Evolutionary conservation across 1,140 invertebrate species (phyloP).

Genomic region (Octopus sinensis): DNA sequence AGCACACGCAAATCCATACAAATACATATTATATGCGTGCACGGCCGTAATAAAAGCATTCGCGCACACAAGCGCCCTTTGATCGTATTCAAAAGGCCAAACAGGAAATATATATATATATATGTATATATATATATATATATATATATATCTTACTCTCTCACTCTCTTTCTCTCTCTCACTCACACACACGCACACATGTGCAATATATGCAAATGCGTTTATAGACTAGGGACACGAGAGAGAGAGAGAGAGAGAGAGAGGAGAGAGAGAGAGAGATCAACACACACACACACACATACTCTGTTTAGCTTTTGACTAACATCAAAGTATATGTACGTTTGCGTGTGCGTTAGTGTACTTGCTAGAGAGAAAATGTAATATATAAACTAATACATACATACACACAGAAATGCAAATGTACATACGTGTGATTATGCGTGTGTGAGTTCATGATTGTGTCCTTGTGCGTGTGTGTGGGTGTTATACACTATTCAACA

Average conservation of each 20-base stretch:
- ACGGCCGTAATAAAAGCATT: too few relatives aligned
- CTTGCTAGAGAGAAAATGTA: too few relatives aligned
- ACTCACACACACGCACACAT: constrained; percentile 20
- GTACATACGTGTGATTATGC: background rate
- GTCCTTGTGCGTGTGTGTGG: background rate
- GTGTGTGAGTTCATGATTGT: background rate
- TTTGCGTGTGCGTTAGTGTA: too few relatives aligned
- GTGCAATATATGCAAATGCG: constrained; percentile 3
- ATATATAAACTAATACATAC: background rate
- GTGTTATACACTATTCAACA: background rate
- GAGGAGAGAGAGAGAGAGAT: constrained; percentile 8
- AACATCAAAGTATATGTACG: too few relatives aligned
- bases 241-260: constrained; percentile 22
- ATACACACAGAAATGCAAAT: background rate
- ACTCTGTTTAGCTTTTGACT: too few relatives aligned
- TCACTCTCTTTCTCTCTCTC: too few relatives aligned
- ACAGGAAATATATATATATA: constrained; percentile 17
- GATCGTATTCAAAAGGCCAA: too few relatives aligned
- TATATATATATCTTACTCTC: too few relatives aligned
- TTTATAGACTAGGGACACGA: background rate
- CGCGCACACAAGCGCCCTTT: too few relatives aligned
- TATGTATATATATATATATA: constrained; percentile 24
- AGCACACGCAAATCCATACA: too few relatives aligned
- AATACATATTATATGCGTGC: too few relatives aligned
- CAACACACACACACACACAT: too few relatives aligned